Evolutionary conservation across 2,113 vertebrate genomes (phyloP).

Genomic region (Ia io): DNA sequence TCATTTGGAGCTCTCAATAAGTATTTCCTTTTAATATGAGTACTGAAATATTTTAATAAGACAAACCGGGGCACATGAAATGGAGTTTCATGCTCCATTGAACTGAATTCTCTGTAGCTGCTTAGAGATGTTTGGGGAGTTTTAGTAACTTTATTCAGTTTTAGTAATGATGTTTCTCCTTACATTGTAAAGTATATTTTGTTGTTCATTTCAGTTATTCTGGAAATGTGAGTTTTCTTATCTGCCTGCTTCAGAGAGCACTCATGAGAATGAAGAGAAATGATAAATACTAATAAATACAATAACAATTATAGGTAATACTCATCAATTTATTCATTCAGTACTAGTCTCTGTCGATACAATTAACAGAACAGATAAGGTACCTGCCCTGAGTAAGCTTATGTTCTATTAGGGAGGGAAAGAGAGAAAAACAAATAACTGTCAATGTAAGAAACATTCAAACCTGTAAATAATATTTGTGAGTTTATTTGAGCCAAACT

Average conservation of each 20-base stretch:
- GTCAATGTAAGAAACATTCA: neutral
- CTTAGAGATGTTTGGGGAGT: neutral
- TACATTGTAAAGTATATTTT: neutral
- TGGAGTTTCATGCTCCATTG: constrained; percentile 9
- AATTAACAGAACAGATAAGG: neutral
- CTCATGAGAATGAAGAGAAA: neutral
- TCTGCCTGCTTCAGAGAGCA: neutral
- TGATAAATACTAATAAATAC: neutral
- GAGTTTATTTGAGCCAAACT: neutral
- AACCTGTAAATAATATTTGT: neutral
- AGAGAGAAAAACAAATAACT: neutral
- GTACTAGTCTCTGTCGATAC: neutral
- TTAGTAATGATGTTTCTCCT: neutral
- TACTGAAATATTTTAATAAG: constrained; percentile 40
- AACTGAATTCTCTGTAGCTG: neutral
- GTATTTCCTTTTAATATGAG: constrained; percentile 12
- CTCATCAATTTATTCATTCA: neutral
- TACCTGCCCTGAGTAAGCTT: neutral
- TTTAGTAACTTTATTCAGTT: neutral
- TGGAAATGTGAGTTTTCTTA: neutral
- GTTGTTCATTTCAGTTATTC: neutral
- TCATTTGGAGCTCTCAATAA: constrained; percentile 17
- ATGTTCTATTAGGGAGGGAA: neutral
- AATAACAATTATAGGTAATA: neutral
- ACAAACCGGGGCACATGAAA: constrained; percentile 3